phyloP scores from a whole-genome alignment of 2,113 vertebrate genomes.

The Erythrocercus mccallii region DNA sequence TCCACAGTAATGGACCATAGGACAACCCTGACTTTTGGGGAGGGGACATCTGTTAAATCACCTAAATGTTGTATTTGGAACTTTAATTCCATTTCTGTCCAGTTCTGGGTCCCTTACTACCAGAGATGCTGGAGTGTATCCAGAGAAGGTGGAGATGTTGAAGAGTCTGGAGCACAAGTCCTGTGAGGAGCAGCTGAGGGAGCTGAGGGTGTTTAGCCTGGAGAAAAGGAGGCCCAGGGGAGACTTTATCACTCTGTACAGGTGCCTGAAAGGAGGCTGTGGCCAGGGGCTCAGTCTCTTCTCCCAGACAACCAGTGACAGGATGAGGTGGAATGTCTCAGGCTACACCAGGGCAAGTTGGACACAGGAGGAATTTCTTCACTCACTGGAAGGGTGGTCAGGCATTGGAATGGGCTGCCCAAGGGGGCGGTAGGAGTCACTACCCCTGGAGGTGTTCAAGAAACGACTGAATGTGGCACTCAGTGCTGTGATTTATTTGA shows the following conservation, averaged over 20 bases:
- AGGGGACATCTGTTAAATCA: background rate
- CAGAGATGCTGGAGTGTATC: background rate
- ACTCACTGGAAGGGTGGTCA: background rate
- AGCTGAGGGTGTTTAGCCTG: background rate
- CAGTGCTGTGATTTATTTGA: background rate
- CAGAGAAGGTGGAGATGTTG: background rate
- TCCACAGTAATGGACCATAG: background rate
- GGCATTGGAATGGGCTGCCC: background rate
- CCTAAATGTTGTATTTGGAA: background rate
- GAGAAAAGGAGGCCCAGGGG: background rate
- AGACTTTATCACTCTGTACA: too few relatives aligned
- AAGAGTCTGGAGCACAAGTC: background rate
- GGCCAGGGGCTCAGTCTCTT: background rate
- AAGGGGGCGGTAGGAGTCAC: too few relatives aligned
- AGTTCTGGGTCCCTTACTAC: background rate
- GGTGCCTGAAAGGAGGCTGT: background rate
- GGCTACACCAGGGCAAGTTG: too few relatives aligned
- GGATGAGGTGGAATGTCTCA: background rate
- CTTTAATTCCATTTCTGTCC: background rate
- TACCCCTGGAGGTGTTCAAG: background rate
- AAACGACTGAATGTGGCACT: background rate
- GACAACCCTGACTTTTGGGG: fast-evolving
- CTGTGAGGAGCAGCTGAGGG: background rate
- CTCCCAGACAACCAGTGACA: background rate
- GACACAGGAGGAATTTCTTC: background rate